Evolutionary conservation across 2,113 vertebrate genomes (phyloP).

Genomic region (Psittacus erithacus): DNA sequence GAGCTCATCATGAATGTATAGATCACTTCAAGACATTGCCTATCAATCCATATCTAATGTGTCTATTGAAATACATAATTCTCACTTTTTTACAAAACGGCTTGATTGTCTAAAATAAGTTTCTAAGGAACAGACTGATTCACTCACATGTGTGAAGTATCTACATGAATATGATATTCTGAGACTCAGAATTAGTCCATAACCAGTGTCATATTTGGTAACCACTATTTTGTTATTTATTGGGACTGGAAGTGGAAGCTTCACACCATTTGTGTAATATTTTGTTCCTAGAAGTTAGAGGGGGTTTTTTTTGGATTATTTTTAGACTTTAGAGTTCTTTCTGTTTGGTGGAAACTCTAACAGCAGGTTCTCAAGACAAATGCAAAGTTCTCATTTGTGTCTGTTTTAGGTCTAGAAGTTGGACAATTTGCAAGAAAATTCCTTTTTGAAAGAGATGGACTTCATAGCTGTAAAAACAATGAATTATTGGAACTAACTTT

Average conservation of each 20-base stretch:
- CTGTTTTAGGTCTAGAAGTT: background rate
- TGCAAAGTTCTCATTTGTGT: background rate
- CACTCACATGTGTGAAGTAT: background rate
- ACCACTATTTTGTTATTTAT: background rate
- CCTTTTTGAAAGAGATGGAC: background rate
- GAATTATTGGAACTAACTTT: background rate
- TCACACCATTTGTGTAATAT: background rate
- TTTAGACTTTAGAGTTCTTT: background rate
- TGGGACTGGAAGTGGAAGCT: background rate
- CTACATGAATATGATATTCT: background rate
- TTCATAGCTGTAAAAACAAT: background rate
- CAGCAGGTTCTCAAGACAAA: background rate
- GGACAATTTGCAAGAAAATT: background rate
- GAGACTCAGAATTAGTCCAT: background rate
- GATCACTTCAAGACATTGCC: background rate
- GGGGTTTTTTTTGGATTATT: fast-evolving
- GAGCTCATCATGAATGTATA: background rate
- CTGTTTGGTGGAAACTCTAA: background rate
- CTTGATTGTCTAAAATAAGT: background rate
- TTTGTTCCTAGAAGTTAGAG: background rate
- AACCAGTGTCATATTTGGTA: background rate
- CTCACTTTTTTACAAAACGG: background rate
- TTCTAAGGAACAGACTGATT: background rate
- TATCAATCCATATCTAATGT: background rate
- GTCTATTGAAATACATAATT: background rate